Percentiles rank a stretch among this genome's conserved stretches.
Evolutionary conservation across 2,113 vertebrate species (phyloP).

Genomic region (Litocranius walleri): DNA sequence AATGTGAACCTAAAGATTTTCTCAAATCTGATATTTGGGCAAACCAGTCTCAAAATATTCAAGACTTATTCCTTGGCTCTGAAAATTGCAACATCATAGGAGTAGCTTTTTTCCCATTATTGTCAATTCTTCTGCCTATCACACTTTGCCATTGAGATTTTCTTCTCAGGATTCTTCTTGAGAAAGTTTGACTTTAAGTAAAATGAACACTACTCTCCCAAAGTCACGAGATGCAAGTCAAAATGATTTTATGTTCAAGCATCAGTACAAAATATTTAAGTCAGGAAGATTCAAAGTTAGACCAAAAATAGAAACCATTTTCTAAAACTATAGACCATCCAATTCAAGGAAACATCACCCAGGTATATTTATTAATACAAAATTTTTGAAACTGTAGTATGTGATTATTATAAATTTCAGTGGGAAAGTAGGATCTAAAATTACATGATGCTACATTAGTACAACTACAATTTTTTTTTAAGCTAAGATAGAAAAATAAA

Average conservation of each 20-base stretch:
- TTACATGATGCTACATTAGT: not conserved
- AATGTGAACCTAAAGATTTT: slow-evolving; percentile 66
- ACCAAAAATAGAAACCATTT: slow-evolving; percentile 25
- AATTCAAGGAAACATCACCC: not conserved
- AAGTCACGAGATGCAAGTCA: not conserved
- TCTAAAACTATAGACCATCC: not conserved
- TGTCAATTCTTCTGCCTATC: slow-evolving; percentile 50
- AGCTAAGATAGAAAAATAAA: not conserved
- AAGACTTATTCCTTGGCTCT: slow-evolving; percentile 61
- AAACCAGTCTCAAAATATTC: slow-evolving; percentile 46
- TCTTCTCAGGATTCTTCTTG: slow-evolving; percentile 55
- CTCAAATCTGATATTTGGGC: slow-evolving; percentile 69
- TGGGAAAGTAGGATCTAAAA: not conserved
- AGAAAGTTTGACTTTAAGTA: slow-evolving; percentile 4
- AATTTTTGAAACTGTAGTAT: not conserved
- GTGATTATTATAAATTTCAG: slow-evolving; percentile 11
- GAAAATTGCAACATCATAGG: slow-evolving; percentile 40
- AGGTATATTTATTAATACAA: not conserved
- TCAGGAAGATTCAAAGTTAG: not conserved
- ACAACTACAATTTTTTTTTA: not conserved
- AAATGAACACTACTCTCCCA: not conserved
- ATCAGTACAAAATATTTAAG: slow-evolving; percentile 19
- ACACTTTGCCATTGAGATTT: slow-evolving; percentile 54
- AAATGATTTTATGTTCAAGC: slow-evolving; percentile 31
- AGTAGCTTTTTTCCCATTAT: not conserved